Evolutionary conservation across 2,888 invertebrate genomes (phyloP).

Genomic region (Trimorus sp.): DNA sequence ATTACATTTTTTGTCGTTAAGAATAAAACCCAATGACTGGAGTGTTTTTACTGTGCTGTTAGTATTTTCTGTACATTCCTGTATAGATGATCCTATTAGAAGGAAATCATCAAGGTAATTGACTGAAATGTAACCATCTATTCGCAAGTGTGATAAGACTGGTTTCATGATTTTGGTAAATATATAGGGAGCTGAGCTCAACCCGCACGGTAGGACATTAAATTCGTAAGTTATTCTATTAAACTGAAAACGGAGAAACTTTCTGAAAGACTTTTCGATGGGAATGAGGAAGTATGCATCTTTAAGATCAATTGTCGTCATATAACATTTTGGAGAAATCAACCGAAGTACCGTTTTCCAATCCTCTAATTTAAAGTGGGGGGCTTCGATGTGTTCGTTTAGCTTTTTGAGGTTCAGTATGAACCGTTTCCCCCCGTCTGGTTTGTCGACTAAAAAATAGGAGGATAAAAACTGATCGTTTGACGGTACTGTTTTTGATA

Average conservation of each 20-base stretch:
- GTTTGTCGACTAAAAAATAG: slow-evolving; percentile 17
- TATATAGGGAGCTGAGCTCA: slow-evolving; percentile 45
- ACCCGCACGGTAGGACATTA: slow-evolving; percentile 58
- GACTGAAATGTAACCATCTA: slow-evolving; percentile 31
- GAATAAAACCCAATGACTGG: slow-evolving; percentile 6
- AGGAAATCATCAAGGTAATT: slow-evolving; percentile 62
- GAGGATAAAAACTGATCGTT: slow-evolving; percentile 8
- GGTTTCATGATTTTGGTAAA: slow-evolving; percentile 63
- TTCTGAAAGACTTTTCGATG: slow-evolving; percentile 32
- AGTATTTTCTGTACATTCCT: background rate
- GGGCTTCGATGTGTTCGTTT: slow-evolving; percentile 47
- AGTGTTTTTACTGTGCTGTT: slow-evolving; percentile 36
- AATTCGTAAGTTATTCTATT: slow-evolving; percentile 43
- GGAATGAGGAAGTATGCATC: slow-evolving; percentile 53
- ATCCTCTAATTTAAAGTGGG: slow-evolving; percentile 62
- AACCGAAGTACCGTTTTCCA: slow-evolving; percentile 41
- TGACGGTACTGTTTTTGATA: background rate
- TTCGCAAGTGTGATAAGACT: slow-evolving; percentile 24
- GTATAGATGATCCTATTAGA: slow-evolving; percentile 15
- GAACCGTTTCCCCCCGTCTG: slow-evolving; percentile 13
- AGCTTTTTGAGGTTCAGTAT: slow-evolving; percentile 55
- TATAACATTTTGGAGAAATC: slow-evolving; percentile 30
- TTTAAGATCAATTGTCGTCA: slow-evolving; percentile 48
- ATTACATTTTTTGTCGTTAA: slow-evolving; percentile 11
- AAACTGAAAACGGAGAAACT: slow-evolving; percentile 58